Base-by-base conservation (phyloP, 2,113 vertebrate genomes). In the Esox niger region DNA sequence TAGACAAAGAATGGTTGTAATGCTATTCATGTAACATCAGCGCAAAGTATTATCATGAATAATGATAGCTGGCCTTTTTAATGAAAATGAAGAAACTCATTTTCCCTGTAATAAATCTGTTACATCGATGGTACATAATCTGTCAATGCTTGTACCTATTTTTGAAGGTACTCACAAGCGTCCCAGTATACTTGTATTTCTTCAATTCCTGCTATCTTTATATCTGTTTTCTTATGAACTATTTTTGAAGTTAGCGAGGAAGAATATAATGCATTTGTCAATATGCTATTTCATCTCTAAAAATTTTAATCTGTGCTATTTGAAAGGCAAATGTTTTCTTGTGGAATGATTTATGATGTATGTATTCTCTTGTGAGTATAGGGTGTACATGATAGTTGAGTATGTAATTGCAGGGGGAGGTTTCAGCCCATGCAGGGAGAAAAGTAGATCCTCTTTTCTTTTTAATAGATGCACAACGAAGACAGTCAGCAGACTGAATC, bases 401-500 rank as follows among this genome's bases (percentile, higher is more conserved):
- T 52, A 52, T 23, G 65, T 10, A 20, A 64, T 69, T 26, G 56
- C 63, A 64, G 70, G 32, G 23, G 73, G 32, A 30, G 59, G 32
- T 70, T 43, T 78, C 32, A 32, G 58, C 54, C 61, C 49, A 54
- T 58, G 32, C 46, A 43, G 38, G 38, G 38, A 43, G 38, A 60
- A 65, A 64, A 77, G 74, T 25, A 29, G 60, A 66, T 33, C 63
- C 30, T 27, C 75, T 73, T 78, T 73, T 62, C 21, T 55, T 61
- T 70, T 64, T 47, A 62, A 79, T 76, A 73, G 38, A 10, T 29
- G 30, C 52, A 69, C 46, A 78, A 69, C 75, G 68, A 76, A 81
- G 59, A 43, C 68, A 66, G 81, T 88, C 86, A 88, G 84, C 84
- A 74, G 64, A 79, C 86, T 43, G 2, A 43, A 10, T 43, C 35